phyloP scores from a whole-genome alignment of 1,140 invertebrate species.

The Formica selysi region DNA sequence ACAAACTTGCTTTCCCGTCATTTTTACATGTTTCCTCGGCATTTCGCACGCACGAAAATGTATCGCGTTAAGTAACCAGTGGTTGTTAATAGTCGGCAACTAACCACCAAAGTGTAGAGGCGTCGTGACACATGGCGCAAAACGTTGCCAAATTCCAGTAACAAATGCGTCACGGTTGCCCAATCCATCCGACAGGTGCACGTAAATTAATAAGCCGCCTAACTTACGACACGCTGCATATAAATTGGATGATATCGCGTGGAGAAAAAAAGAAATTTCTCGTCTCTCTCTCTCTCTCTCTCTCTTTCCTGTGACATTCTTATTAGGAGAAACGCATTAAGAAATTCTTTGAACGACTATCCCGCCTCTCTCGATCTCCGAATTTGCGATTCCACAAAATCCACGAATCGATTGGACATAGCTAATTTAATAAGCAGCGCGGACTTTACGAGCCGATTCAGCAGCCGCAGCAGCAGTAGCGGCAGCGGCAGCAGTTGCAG shows the following conservation, averaged over 20 bases:
- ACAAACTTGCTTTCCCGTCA: slow-evolving; percentile 18
- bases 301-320: neutral
- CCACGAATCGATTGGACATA: slow-evolving; percentile 43
- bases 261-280: neutral
- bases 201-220: slow-evolving; percentile 46
- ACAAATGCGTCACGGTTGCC: slow-evolving; percentile 41
- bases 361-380: neutral
- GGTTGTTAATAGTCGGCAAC: slow-evolving; percentile 24
- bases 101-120: slow-evolving; percentile 3
- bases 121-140: slow-evolving; percentile 28
- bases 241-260: slow-evolving; percentile 8
- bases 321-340: slow-evolving; percentile 15
- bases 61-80: neutral
- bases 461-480: slow-evolving; percentile 54
- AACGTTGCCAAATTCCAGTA: slow-evolving; percentile 54
- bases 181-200: slow-evolving; percentile 35
- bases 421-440: slow-evolving; percentile 80
- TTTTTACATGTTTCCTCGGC: slow-evolving; percentile 8
- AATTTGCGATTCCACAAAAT: slow-evolving; percentile 48
- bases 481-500: slow-evolving; percentile 59
- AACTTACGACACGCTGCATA: slow-evolving; percentile 11
- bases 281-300: neutral
- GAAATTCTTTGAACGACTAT: neutral
- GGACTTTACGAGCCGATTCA: slow-evolving; percentile 67
- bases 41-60: slow-evolving; percentile 17